Evolutionary conservation across 1,140 invertebrate genomes (phyloP).

Genomic region (Drosophila sproati): DNA sequence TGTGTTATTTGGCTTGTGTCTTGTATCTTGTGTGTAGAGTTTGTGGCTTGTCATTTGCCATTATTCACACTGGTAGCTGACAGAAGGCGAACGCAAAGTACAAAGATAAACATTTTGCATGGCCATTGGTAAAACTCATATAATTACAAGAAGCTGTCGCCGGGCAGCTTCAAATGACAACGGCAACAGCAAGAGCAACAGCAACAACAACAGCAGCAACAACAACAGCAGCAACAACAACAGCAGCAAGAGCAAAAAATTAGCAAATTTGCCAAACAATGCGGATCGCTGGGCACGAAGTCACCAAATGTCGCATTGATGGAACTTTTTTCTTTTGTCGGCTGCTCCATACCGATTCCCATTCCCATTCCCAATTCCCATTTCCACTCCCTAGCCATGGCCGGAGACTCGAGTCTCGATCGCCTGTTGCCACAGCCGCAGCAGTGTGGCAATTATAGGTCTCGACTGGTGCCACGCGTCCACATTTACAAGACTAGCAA

Average conservation of each 20-base stretch:
- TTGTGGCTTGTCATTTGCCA: constrained; percentile 37
- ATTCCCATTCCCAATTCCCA: background rate
- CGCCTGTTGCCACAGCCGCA: background rate
- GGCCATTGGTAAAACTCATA: constrained; percentile 40
- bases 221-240: background rate
- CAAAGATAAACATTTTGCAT: constrained; percentile 45
- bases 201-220: constrained; percentile 5
- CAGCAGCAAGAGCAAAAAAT: constrained; percentile 6
- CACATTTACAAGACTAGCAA: constrained; percentile 38
- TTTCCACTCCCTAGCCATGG: too few species aligned
- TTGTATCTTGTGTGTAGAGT: constrained; percentile 6
- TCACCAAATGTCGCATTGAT: constrained; percentile 49
- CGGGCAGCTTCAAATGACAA: constrained; percentile 4
- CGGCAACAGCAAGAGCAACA: constrained; percentile 5
- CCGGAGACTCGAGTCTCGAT: background rate
- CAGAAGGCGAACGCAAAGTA: constrained; percentile 40
- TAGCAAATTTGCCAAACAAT: constrained; percentile 79
- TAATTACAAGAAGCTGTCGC: constrained; percentile 44
- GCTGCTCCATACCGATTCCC: background rate
- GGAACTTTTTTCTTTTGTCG: constrained; percentile 45
- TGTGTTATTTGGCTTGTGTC: background rate
- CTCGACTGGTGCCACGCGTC: constrained; percentile 71
- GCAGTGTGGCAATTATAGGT: constrained; percentile 63
- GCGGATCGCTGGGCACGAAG: constrained; percentile 72
- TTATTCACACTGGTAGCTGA: constrained; percentile 41